phyloP scores from a whole-genome alignment of 2,113 vertebrate species.

The Neolamprologus cancellatus region DNA sequence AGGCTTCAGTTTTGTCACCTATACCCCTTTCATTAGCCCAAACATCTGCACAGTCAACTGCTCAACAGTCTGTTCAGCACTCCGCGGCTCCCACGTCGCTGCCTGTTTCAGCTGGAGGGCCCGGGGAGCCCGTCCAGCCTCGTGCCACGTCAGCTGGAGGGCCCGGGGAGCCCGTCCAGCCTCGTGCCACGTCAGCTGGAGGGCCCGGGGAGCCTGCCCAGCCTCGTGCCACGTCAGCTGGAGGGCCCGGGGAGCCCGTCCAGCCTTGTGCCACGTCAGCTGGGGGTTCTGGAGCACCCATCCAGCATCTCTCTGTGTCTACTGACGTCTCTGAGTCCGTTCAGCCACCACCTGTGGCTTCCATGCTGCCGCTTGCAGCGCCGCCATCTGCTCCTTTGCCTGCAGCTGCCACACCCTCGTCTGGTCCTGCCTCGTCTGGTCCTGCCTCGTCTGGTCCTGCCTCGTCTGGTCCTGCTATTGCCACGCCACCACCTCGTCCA shows the following conservation, averaged over 20 bases:
- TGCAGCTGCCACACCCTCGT: not conserved
- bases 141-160: too few species aligned
- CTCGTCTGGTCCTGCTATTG: not conserved
- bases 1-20: not conserved
- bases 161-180: too few species aligned
- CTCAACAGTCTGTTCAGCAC: too few species aligned
- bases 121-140: too few species aligned
- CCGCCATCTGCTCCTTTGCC: not conserved
- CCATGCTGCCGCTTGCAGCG: fast-evolving
- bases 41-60: not conserved
- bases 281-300: not conserved
- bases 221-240: too few species aligned
- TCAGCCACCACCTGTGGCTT: not conserved
- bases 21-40: not conserved
- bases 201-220: too few species aligned
- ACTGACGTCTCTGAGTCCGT: not conserved
- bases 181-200: too few species aligned
- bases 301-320: not conserved
- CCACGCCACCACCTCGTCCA: not conserved
- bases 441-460: not conserved
- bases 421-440: too few species aligned
- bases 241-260: fast-evolving
- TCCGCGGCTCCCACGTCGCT: too few species aligned
- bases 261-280: fast-evolving
- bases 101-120: too few species aligned